Evolutionary conservation across 2,113 vertebrate species (phyloP), one percentile per base, ranked within the genome.

Genomic region (Polypterus bichir): DNA sequence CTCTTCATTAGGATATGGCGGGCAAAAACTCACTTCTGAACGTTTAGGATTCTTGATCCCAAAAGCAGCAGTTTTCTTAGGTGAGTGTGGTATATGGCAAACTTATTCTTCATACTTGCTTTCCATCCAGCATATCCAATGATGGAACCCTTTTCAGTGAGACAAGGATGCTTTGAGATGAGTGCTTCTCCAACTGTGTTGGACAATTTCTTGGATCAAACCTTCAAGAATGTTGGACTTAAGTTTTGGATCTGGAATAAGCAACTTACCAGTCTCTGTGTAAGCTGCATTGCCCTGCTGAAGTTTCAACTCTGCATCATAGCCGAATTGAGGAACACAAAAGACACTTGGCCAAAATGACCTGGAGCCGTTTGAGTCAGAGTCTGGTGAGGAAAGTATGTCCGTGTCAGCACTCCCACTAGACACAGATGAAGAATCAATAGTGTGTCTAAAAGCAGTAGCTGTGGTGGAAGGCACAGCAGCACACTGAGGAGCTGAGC

Each of bases 21-120:
- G 71, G 49, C 62, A 65, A 10, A 68, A 70, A 44, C 57, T 64
- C 8, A 73, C 65, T 2, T 72, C 67, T 7, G 60, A 58, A 60
- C 56, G 66, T 58, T 65, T 69, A 48, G 71, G 53, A 46, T 65
- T 69, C 61, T 66, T 68, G 5, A 70, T 46, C 46, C 54, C 65
- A 62, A 57, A 64, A 45, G 68, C 66, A 63, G 69, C 60, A 64
- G 53, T 44, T 48, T 64, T 47, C 58, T 64, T 44, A 63, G 56
- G 6, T 59, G 55, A 59, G 61, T 67, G 3, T 11, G 57, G 52
- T 67, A 64, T 48, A 64, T 68, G 4, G 62, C 49, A n/a, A 64
- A 48, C 58, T 68, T 68, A 48, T 68, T 61, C 56, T 64, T 68
- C 48, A 62, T 58, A 54, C 63, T 65, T 27, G 6, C 55, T 7